Evolutionary conservation across 2,113 vertebrate genomes (phyloP).

Genomic region (Microtus montanus): DNA sequence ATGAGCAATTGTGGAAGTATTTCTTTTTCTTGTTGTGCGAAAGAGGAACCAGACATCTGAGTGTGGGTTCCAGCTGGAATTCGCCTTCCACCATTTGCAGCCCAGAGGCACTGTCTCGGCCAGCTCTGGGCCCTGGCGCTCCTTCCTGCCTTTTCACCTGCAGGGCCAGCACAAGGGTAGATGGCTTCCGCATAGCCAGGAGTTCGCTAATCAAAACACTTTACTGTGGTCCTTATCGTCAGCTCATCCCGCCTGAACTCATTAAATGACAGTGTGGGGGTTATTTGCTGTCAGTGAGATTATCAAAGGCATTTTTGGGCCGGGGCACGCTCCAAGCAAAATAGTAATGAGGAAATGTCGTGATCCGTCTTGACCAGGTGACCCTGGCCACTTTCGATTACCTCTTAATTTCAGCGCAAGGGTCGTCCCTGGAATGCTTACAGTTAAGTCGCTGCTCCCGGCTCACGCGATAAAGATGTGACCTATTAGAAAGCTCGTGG

Average conservation of each 20-base stretch:
- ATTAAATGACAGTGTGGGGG: conserved; percentile 88
- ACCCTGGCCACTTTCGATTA: conserved; percentile 88
- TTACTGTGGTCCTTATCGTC: conserved; percentile 87
- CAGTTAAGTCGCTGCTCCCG: conserved; percentile 88
- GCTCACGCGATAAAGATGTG: conserved; percentile 88
- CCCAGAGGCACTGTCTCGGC: neutral
- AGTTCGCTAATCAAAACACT: conserved; percentile 83
- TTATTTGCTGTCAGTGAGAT: conserved; percentile 88
- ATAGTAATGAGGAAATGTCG: conserved; percentile 89
- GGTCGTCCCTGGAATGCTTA: conserved; percentile 87
- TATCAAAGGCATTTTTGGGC: conserved; percentile 89
- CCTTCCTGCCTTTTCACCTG: neutral
- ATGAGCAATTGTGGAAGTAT: conserved; percentile 80
- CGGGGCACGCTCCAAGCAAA: conserved; percentile 86
- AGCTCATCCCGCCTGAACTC: conserved; percentile 87
- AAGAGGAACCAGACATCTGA: conserved; percentile 80
- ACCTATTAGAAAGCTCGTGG: conserved; percentile 91
- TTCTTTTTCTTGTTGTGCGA: conserved; percentile 79
- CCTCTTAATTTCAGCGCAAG: conserved; percentile 88
- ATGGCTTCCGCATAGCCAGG: conserved; percentile 64
- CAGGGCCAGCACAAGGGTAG: neutral
- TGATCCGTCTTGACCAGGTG: conserved; percentile 88
- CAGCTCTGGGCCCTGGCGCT: neutral
- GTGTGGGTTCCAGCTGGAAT: conserved; percentile 70
- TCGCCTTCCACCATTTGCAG: conserved; percentile 70